Evolutionary conservation across 2,797 vertebrate genomes (phyloP), one percentile per base, ranked within the genome.

Genomic region (Protosalanx chinensis): DNA sequence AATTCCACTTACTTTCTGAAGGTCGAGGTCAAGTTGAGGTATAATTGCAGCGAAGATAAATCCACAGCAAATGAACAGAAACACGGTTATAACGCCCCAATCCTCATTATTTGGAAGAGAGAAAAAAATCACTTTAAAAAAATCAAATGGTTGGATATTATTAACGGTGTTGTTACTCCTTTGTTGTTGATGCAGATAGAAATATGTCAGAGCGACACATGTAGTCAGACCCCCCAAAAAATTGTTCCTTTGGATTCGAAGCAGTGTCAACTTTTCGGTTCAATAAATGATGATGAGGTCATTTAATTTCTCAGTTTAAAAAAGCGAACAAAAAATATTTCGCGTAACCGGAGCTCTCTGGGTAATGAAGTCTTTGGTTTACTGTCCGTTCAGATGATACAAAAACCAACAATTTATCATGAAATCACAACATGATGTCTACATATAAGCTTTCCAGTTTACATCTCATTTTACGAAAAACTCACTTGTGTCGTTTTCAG

Each of bases 281-380:
- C 68, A 79, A 87, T 83, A 88, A 87, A 90, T 84, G 69, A 90
- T 84, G 69, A 87, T 88, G 90, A 92, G 90, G 90, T 92, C 89
- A 89, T 88, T 90, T 69, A 86, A 77, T 88, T 88, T 88, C 81
- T 85, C 79, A 66, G 73, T 76, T 83, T 27, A 27, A 70, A 60
- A 73, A 66, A 76, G 79, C 32, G 58, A 74, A 27, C 23, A 27
- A 72, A 77, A 67, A 23, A 76, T 84, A 80, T 78, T 78, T 83
- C 79, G 60, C 37, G 75, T 76, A 85, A 79, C 79, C 78, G 71
- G 67, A 77, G 74, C 37, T 81, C 6, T 37, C 75, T 72, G 83
- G 4, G 78, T 77, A 77, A 76, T 60, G 67, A 78, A 84, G 89
- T 92, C 92, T 94, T 94, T 94, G 93, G 92, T 93, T 88, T 88